Conservation (phyloP, 2,797 vertebrate species). For the Pangasius macronema region DNA sequence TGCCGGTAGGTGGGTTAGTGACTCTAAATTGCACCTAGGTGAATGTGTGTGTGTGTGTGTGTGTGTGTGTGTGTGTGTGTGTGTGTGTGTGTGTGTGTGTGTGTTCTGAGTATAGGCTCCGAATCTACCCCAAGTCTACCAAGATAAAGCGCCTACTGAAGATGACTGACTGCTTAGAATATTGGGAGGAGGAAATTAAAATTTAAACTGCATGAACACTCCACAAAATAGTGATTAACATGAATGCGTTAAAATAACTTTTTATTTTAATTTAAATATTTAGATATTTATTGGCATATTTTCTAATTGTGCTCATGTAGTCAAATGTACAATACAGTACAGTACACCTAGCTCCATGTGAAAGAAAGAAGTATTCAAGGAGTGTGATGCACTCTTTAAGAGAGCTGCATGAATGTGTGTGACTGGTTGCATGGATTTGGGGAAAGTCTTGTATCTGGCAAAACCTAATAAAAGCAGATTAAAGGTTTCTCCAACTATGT, state of each 20-base stretch:
- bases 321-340: background rate
- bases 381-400: too few relatives aligned
- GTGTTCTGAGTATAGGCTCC: background rate
- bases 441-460: conserved; percentile 36
- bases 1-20: background rate
- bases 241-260: background rate
- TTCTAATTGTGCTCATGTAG: background rate
- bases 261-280: background rate
- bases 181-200: background rate
- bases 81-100: conserved; percentile 22
- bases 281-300: too few relatives aligned
- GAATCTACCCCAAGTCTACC: background rate
- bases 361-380: background rate
- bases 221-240: background rate
- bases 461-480: conserved; percentile 52
- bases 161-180: background rate
- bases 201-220: background rate
- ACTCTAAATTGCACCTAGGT: background rate
- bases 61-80: background rate
- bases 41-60: conserved; percentile 2
- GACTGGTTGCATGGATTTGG: background rate
- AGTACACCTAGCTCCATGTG: background rate
- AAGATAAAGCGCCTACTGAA: background rate
- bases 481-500: conserved; percentile 27
- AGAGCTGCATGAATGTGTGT: background rate